A percentile compares a stretch with the other conserved stretches of the same genome.
Evolutionary conservation across 2,888 invertebrate genomes (phyloP).

Genomic region (Colostygia pectinataria): DNA sequence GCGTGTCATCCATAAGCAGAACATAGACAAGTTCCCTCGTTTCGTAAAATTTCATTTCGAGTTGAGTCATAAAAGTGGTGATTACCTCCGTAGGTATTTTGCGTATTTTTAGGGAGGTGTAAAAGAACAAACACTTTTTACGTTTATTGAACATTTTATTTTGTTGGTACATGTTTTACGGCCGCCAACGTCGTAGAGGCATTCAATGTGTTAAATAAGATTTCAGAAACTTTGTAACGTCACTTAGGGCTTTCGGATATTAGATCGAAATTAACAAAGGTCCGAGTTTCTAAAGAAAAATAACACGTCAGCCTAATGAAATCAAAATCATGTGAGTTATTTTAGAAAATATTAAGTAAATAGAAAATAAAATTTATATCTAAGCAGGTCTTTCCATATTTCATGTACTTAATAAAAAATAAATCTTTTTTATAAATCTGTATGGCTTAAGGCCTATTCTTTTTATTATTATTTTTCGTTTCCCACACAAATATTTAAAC

Average conservation of each 20-base stretch:
- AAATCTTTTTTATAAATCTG: too few species aligned
- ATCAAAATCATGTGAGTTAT: too few species aligned
- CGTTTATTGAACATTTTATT: conserved; percentile 24
- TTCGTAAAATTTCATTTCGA: conserved; percentile 28
- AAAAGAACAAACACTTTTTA: conserved; percentile 24
- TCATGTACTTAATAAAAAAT: too few species aligned
- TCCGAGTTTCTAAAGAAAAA: too few species aligned
- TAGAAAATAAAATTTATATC: too few species aligned
- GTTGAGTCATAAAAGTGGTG: conserved; percentile 23
- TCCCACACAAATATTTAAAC: too few species aligned
- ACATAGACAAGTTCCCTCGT: conserved; percentile 21
- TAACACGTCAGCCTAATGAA: too few species aligned
- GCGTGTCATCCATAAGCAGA: conserved; percentile 18
- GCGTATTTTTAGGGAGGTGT: conserved; percentile 13
- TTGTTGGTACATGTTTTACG: conserved; percentile 19
- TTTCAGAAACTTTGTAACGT: conserved; percentile 2
- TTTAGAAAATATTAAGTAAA: too few species aligned
- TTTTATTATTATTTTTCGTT: too few species aligned
- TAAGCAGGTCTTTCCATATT: too few species aligned
- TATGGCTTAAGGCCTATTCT: too few species aligned
- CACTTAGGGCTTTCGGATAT: neutral
- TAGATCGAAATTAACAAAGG: neutral
- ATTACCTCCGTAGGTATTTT: conserved; percentile 14
- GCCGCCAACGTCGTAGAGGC: neutral
- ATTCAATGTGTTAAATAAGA: conserved; percentile 11